Evolutionary conservation across 2,113 vertebrate species (phyloP), one percentile per base, ranked within the genome.

Genomic region (Oncorhynchus clarkii): DNA sequence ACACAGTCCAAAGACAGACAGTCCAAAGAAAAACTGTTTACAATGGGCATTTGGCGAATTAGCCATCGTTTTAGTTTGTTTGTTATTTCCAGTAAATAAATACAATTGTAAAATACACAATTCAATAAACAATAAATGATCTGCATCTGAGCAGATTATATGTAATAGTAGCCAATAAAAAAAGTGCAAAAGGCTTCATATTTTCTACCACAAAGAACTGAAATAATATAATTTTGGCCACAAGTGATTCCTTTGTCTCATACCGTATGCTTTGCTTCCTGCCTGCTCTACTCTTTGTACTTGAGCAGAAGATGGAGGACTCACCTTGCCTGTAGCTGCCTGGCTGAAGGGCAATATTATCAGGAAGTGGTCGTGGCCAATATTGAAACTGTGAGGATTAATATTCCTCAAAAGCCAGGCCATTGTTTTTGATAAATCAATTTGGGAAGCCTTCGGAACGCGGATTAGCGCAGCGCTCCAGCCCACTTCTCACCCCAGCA

Each of bases 381-480:
- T 90, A 92, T 89, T 90, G 91, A 88, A 89, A 90, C 84, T 83
- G 87, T 83, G 87, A 89, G 89, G 91, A 93, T 93, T 92, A 92
- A 93, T 93, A 92, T 93, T 92, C 89, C 89, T 89, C 90, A 90
- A 91, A 92, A 89, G 89, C 82, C 78, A 7, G 82, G 87, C 84
- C 88, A 90, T 92, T 92, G 92, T 92, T 91, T 93, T 90, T 90
- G 90, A 90, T 92, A 92, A 92, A 93, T 92, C 92, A 93, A 92
- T 93, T 92, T 91, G 84, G 89, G 88, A 91, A 89, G 87, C 91
- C 86, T 90, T 91, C 87, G 75, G 87, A 90, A 87, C 85, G 86
- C 82, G 83, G 90, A 91, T 92, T 92, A 91, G 81, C 89, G 86
- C 80, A 77, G 64, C 57, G 71, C 57, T 73, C 49, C 57, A 3